A percentile compares a stretch with the other conserved stretches of the same genome.
Conservation (phyloP, 2,888 invertebrate species). For the Melipona bicolor region DNA sequence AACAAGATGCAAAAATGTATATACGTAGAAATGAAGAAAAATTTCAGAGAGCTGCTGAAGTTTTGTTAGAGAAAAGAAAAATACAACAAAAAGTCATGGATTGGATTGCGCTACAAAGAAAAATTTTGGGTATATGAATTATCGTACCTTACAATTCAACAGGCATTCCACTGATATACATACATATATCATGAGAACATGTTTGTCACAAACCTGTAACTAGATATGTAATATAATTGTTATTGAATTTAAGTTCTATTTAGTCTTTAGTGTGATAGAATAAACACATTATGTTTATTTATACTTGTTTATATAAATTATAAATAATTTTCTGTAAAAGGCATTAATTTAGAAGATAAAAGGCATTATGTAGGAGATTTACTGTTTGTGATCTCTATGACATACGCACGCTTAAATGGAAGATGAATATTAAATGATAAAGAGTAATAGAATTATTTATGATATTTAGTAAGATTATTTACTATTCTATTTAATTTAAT, state of each 20-base stretch:
- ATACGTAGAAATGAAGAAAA: slow-evolving; percentile 92
- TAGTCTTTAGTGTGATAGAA: background rate
- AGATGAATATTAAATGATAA: no score
- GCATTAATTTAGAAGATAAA: background rate
- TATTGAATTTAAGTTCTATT: background rate
- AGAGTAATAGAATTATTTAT: background rate
- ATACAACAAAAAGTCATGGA: slow-evolving; percentile 83
- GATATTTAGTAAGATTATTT: background rate
- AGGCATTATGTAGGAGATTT: background rate
- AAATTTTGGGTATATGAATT: slow-evolving; percentile 77
- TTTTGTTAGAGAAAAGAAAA: slow-evolving; percentile 83
- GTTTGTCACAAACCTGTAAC: background rate
- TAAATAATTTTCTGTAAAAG: background rate
- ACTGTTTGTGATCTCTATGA: background rate
- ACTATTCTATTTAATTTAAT: background rate
- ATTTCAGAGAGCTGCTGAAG: slow-evolving; percentile 87
- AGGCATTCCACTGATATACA: slow-evolving; percentile 47
- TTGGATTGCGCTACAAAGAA: slow-evolving; percentile 83
- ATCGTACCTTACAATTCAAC: background rate
- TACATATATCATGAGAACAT: background rate
- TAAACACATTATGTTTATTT: background rate
- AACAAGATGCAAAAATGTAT: slow-evolving; percentile 92
- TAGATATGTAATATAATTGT: background rate
- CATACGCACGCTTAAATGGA: background rate
- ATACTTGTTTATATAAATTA: background rate